Evolutionary conservation across 2,797 vertebrate species (phyloP), one percentile per base, ranked within the genome.

Genomic region (Taeniopygia guttata): DNA sequence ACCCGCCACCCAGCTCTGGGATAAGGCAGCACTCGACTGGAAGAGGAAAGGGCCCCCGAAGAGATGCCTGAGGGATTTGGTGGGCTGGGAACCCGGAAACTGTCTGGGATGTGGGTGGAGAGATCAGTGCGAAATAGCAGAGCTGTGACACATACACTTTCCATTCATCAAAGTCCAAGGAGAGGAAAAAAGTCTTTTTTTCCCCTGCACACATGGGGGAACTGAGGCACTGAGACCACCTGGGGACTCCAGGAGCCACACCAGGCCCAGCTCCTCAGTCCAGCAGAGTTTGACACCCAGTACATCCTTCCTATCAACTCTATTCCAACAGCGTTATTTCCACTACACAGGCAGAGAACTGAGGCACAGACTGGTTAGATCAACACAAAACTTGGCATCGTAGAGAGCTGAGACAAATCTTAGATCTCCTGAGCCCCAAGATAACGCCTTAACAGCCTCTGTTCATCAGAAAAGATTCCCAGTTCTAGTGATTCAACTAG

Each of bases 21-120:
- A 90, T 68, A 87, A 86, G 94, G 89, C 66, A 29, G 95, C 95
- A 75, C 80, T 94, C 16, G 60, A 17, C 83, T 91, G 93, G 93
- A 87, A 94, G 94, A 93, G 93, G 92, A 97, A 95, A 95, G 74
- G 91, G 87, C 88, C 95, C 96, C 90, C 80, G 77, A 94, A 94
- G 96, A 91, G 93, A 90, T 90, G 95, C 95, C 96, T 89, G 86
- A 94, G 93, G 95, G 95, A 90, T 94, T 34, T 95, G 95, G 89
- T 94, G 95, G 87, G 94, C 91, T 96, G 96, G 85, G 96, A 96
- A 96, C 95, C 95, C 87, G 96, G 95, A 97, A 96, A 97, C 89
- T 40, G 89, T 96, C 96, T 97, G 93, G 91, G 95, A 96, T 95
- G 95, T 93, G 95, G 94, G 95, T 93, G 96, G 95, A 94, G 96